Conservation (phyloP, 2,888 invertebrate genomes). For the Meiosimyza decipiens region DNA sequence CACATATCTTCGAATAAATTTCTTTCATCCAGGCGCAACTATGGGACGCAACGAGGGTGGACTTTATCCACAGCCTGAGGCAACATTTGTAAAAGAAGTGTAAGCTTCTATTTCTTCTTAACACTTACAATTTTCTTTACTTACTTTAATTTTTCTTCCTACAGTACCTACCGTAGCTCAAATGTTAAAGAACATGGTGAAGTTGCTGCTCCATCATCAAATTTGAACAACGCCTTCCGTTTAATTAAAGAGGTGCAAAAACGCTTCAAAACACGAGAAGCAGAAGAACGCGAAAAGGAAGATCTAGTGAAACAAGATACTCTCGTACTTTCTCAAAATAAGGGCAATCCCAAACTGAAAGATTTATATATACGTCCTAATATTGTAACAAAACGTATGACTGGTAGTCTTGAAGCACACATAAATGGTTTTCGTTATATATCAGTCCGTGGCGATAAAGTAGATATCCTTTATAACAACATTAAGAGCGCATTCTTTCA, state of each 20-base stretch:
- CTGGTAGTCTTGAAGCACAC: conserved; percentile 93
- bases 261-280: conserved; percentile 97
- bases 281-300: conserved; percentile 98
- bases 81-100: conserved; percentile 98
- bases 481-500: conserved; percentile 99
- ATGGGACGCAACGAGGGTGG: conserved; percentile 94
- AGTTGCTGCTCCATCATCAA: conserved; percentile 91
- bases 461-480: conserved; percentile 98
- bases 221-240: conserved; percentile 95
- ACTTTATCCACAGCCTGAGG: conserved; percentile 92
- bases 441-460: conserved; percentile 99
- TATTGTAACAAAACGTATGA: conserved; percentile 96
- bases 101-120: conserved; percentile 68
- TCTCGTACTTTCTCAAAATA: conserved; percentile 90
- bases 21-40: conserved; percentile 97
- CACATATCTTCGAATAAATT: conserved; percentile 97
- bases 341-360: conserved; percentile 97
- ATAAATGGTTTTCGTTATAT: conserved; percentile 97
- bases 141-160: conserved; percentile 45
- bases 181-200: conserved; percentile 98
- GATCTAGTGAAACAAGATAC: conserved; percentile 99
- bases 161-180: conserved; percentile 92
- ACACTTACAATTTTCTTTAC: background rate
- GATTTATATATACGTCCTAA: conserved; percentile 99
- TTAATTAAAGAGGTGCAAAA: conserved; percentile 99